Percentiles rank a stretch among this genome's conserved stretches.
Conservation (phyloP, 2,113 vertebrate species). For the Spilogale gracilis region DNA sequence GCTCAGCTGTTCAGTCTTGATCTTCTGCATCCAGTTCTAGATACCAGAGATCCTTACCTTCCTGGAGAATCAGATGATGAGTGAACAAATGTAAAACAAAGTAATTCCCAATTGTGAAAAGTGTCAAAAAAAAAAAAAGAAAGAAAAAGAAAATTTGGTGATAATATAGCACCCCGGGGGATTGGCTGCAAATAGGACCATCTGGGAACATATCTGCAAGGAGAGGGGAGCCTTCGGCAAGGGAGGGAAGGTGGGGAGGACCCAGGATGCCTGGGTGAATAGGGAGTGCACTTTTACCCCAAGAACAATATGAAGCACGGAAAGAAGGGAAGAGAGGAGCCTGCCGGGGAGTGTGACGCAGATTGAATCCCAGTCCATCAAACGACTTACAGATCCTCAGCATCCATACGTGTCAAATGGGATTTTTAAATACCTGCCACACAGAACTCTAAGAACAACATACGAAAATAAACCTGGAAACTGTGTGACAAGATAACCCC, state of each 20-base stretch:
- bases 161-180: neutral
- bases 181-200: neutral
- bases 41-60: neutral
- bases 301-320: neutral
- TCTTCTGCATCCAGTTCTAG: neutral
- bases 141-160: neutral
- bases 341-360: accelerated
- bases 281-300: neutral
- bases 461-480: neutral
- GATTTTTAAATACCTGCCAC: neutral
- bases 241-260: accelerated
- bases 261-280: neutral
- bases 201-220: neutral
- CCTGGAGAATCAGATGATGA: neutral
- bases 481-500: neutral
- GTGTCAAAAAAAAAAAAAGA: neutral
- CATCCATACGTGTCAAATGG: neutral
- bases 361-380: neutral
- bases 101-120: neutral
- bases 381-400: neutral
- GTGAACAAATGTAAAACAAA: neutral
- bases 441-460: neutral
- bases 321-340: neutral
- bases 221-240: neutral
- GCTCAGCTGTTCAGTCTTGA: neutral